Conservation (phyloP, 2,888 invertebrate species). For the Apomyelois bistriatella region DNA sequence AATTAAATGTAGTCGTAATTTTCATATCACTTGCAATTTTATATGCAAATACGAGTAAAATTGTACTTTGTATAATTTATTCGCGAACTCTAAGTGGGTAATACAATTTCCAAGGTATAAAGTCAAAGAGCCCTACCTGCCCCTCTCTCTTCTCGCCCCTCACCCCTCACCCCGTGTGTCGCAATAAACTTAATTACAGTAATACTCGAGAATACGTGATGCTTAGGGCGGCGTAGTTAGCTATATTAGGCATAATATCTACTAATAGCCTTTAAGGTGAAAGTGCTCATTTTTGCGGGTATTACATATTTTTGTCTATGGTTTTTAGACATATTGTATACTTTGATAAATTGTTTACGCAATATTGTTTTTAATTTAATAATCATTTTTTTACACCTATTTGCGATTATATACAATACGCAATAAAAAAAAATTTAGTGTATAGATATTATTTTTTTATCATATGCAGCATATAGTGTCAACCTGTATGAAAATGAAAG, state of each 20-base stretch:
- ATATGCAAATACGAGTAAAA: conserved; percentile 6
- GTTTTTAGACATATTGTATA: too few species aligned
- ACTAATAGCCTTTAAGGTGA: neutral
- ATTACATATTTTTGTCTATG: too few species aligned
- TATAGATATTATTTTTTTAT: too few species aligned
- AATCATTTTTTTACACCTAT: too few species aligned
- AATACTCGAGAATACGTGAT: conserved; percentile 30
- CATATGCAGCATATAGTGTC: too few species aligned
- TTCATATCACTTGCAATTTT: neutral
- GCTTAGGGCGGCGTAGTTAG: conserved; percentile 2
- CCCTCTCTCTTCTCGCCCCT: conserved; percentile 15
- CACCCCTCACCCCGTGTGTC: conserved; percentile 30
- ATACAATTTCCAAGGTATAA: conserved; percentile 64
- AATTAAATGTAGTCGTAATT: neutral
- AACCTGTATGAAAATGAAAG: too few species aligned
- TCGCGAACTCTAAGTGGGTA: conserved; percentile 46
- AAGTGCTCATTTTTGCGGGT: neutral
- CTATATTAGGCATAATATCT: neutral
- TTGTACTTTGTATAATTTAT: conserved; percentile 24
- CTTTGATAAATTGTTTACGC: too few species aligned
- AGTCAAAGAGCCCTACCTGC: conserved; percentile 56
- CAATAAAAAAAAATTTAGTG: too few species aligned
- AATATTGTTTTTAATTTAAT: too few species aligned
- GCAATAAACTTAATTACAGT: conserved; percentile 73
- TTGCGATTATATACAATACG: too few species aligned